A percentile compares a stretch with the other conserved stretches of the same genome.
These are phyloP conservation scores for Plebejus argus DNA, from an alignment of 2,888 invertebrate genomes.

Conservation along the genomic window DNA sequence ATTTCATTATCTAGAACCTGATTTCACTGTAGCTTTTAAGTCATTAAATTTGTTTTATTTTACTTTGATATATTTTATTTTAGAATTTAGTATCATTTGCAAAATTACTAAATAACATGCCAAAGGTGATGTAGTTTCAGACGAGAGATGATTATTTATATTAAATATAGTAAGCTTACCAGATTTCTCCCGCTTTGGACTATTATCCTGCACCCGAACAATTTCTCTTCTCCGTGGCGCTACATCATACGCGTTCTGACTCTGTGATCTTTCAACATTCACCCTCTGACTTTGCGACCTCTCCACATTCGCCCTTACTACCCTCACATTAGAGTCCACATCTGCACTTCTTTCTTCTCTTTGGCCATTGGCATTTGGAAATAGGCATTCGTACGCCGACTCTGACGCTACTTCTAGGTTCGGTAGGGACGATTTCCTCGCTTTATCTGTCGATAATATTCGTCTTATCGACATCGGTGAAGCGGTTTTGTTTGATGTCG, in stretches of 20 bases:
- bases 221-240: conserved; percentile 52
- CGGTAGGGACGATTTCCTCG: conserved; percentile 65
- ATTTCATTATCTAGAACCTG: too few relatives aligned
- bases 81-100: too few relatives aligned
- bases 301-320: conserved; percentile 56
- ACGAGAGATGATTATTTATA: too few relatives aligned
- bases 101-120: too few relatives aligned
- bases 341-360: conserved; percentile 41
- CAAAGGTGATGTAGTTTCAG: too few relatives aligned
- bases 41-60: too few relatives aligned
- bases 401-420: conserved; percentile 61
- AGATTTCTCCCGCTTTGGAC: conserved; percentile 60
- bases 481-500: conserved; percentile 57
- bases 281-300: conserved; percentile 47
- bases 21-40: too few relatives aligned
- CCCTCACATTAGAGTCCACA: conserved; percentile 47
- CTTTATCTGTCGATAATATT: conserved; percentile 55
- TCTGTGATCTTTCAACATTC: conserved; percentile 43
- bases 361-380: conserved; percentile 50
- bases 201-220: conserved; percentile 55
- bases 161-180: too few relatives aligned
- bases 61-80: too few relatives aligned
- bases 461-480: conserved; percentile 57
- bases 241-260: conserved; percentile 65
- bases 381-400: conserved; percentile 67